Conservation (phyloP, 1,140 invertebrate species). For the Lucilia sericata region DNA sequence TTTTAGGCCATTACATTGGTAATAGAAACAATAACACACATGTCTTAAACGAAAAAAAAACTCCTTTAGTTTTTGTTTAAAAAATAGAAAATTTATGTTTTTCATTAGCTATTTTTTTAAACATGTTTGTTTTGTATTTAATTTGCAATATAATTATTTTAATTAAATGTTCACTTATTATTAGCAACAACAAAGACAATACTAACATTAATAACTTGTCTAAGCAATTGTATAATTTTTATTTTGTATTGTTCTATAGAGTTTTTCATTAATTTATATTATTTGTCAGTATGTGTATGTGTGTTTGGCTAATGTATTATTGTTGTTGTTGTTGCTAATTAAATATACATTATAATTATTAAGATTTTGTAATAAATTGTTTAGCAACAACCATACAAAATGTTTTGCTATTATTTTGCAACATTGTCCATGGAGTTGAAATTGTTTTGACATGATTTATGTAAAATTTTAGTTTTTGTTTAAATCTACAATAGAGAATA, state of each 20-base stretch:
- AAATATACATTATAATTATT: background rate
- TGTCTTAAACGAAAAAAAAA: too few relatives aligned
- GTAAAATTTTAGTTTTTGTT: background rate
- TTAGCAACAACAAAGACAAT: background rate
- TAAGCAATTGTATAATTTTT: too few relatives aligned
- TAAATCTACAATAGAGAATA: background rate
- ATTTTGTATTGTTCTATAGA: too few relatives aligned
- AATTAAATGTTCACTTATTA: conserved; percentile 2
- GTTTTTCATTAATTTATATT: too few relatives aligned
- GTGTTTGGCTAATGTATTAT: too few relatives aligned
- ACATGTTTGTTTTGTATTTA: background rate
- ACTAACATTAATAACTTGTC: background rate
- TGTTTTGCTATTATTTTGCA: background rate
- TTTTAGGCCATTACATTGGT: too few relatives aligned
- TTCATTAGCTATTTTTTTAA: background rate
- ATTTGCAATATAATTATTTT: background rate
- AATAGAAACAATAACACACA: too few relatives aligned
- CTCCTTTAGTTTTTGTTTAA: background rate
- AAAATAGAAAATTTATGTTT: background rate
- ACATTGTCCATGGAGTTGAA: background rate
- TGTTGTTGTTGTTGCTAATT: background rate
- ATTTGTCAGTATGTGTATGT: too few relatives aligned
- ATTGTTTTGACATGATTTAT: background rate
- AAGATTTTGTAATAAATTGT: background rate
- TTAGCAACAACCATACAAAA: background rate